Conservation (phyloP, 1,140 invertebrate species). For the Procambarus virginalis region DNA sequence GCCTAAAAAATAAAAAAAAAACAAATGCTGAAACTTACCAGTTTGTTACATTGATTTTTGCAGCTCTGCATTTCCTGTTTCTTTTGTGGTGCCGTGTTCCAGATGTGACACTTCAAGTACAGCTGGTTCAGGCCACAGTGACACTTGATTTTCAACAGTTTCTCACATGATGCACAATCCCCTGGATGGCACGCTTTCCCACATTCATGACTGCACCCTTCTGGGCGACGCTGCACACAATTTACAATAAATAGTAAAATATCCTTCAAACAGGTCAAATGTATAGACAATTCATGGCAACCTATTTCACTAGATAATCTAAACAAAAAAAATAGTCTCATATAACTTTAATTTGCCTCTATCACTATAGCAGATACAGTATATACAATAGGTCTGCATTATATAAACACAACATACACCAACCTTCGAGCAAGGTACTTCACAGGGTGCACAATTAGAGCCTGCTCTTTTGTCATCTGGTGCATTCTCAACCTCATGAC, state of each 20-base stretch:
- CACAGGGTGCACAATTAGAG: conserved; percentile 83
- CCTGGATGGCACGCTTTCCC: conserved; percentile 83
- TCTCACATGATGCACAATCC: conserved; percentile 78
- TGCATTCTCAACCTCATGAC: conserved; percentile 80
- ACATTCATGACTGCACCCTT: conserved; percentile 87
- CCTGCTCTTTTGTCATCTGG: conserved; percentile 71
- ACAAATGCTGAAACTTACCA: background rate
- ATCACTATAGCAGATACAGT: too few species aligned
- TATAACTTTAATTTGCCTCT: too few species aligned
- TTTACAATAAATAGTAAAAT: too few species aligned
- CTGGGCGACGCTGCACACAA: conserved; percentile 76
- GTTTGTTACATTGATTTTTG: conserved; percentile 88
- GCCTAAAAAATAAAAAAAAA: too few species aligned
- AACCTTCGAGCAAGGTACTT: conserved; percentile 80
- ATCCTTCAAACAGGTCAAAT: too few species aligned
- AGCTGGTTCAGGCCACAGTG: conserved; percentile 86
- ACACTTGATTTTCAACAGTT: conserved; percentile 83
- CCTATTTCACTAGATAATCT: too few species aligned
- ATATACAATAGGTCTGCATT: too few species aligned
- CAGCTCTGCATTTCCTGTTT: conserved; percentile 81
- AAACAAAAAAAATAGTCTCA: too few species aligned
- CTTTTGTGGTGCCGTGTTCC: conserved; percentile 76
- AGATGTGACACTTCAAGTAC: conserved; percentile 83
- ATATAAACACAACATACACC: background rate
- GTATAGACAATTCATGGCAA: too few species aligned